phyloP scores from a whole-genome alignment of 92 coral and sea anemone species.

The Porites rus region DNA sequence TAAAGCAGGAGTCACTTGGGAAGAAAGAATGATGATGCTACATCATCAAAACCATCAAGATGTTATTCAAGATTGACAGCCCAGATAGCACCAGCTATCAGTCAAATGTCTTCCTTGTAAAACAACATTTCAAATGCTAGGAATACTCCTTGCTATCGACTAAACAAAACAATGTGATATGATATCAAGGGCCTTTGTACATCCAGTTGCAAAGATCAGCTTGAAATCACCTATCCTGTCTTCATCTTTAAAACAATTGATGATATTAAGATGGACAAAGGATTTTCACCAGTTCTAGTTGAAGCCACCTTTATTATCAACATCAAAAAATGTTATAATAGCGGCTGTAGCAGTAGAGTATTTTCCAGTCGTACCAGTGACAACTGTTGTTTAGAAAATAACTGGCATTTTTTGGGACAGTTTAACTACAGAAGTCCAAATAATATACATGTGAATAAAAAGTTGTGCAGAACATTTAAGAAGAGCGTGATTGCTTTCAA shows the following conservation, averaged over 20 bases:
- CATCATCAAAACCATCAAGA: neutral
- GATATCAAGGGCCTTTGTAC: too few relatives aligned
- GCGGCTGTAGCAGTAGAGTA: neutral
- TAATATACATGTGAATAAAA: too few relatives aligned
- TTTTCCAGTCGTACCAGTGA: neutral
- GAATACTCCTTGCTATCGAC: too few relatives aligned
- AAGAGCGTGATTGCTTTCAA: neutral
- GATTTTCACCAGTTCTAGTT: neutral
- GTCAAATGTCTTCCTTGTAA: neutral
- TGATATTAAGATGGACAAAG: neutral
- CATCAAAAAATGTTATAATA: neutral
- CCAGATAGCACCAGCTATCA: neutral
- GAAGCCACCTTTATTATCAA: neutral
- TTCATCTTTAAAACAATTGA: neutral
- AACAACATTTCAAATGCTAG: neutral
- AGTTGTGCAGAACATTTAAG: too few relatives aligned
- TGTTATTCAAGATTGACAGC: neutral
- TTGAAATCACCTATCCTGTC: neutral
- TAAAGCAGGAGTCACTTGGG: conserved; percentile 70
- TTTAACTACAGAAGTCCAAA: too few relatives aligned
- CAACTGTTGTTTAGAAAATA: too few relatives aligned
- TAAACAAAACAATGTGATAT: too few relatives aligned
- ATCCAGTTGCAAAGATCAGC: neutral
- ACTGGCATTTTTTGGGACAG: too few relatives aligned
- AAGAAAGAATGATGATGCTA: conserved; percentile 13